These are phyloP conservation scores for Drosophila kurseongensis DNA, from an alignment of 1,140 invertebrate genomes.

Conservation along the genomic window DNA sequence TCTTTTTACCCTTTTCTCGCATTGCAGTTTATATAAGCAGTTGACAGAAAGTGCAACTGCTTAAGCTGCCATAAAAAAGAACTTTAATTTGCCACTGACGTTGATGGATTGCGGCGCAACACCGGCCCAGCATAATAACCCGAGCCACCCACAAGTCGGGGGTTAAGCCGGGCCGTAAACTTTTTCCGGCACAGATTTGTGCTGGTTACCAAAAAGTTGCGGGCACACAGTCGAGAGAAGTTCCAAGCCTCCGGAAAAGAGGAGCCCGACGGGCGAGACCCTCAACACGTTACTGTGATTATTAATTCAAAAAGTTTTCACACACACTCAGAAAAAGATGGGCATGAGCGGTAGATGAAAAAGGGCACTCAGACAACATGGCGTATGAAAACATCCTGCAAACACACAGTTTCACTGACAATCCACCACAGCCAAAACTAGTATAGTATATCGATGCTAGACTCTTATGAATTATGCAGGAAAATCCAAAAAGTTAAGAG, in stretches of 20 bases:
- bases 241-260: conserved; percentile 10
- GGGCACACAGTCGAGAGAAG: conserved; percentile 8
- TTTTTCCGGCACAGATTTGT: conserved; percentile 50
- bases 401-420: conserved; percentile 19
- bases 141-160: conserved; percentile 16
- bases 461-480: conserved; percentile 41
- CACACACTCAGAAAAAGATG: conserved; percentile 16
- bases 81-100: conserved; percentile 47
- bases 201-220: conserved; percentile 37
- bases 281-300: conserved; percentile 52
- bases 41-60: conserved; percentile 41
- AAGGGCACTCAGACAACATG: background rate
- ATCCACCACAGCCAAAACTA: conserved; percentile 8
- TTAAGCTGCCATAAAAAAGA: conserved; percentile 40
- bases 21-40: conserved; percentile 32
- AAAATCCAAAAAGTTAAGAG: conserved; percentile 23
- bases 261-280: conserved; percentile 28
- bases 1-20: background rate
- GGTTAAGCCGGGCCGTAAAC: conserved; percentile 45
- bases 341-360: background rate
- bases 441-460: conserved; percentile 2
- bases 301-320: conserved; percentile 66
- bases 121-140: conserved; percentile 10
- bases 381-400: conserved; percentile 10
- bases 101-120: conserved; percentile 57